Conservation (phyloP, 2,888 invertebrate genomes). For the Rhingia campestris region DNA sequence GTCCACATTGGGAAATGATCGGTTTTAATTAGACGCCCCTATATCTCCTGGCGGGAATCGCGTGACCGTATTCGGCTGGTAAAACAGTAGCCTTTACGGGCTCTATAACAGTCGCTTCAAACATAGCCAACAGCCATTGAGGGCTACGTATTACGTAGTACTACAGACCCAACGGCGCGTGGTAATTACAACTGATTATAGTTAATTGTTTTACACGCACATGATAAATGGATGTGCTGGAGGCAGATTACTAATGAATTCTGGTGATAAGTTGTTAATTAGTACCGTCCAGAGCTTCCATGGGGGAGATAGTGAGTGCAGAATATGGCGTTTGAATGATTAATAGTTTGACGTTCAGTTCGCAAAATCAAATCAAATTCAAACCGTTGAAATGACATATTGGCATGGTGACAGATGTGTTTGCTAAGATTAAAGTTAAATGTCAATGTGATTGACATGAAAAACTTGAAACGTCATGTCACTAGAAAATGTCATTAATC, state of each 20-base stretch:
- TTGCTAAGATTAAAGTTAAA: slow-evolving; percentile 20
- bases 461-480: slow-evolving; percentile 23
- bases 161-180: slow-evolving; percentile 29
- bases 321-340: slow-evolving; percentile 49
- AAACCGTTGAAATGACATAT: slow-evolving; percentile 39
- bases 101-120: slow-evolving; percentile 20
- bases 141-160: background rate
- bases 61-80: slow-evolving; percentile 62
- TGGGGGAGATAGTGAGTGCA: background rate
- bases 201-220: slow-evolving; percentile 66
- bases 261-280: slow-evolving; percentile 52
- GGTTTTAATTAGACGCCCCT: slow-evolving; percentile 70
- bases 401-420: slow-evolving; percentile 51
- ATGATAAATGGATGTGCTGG: slow-evolving; percentile 33
- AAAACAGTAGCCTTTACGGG: slow-evolving; percentile 32
- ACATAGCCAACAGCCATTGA: slow-evolving; percentile 29
- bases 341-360: slow-evolving; percentile 28
- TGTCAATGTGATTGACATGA: slow-evolving; percentile 55
- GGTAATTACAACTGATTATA: slow-evolving; percentile 63
- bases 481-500: background rate
- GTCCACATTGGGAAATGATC: slow-evolving; percentile 45
- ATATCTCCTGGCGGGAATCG: slow-evolving; percentile 64
- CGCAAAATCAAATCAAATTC: slow-evolving; percentile 30
- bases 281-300: slow-evolving; percentile 27
- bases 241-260: slow-evolving; percentile 55